Conservation (phyloP, 1,140 invertebrate genomes). For the Drosophila pallidifrons region DNA sequence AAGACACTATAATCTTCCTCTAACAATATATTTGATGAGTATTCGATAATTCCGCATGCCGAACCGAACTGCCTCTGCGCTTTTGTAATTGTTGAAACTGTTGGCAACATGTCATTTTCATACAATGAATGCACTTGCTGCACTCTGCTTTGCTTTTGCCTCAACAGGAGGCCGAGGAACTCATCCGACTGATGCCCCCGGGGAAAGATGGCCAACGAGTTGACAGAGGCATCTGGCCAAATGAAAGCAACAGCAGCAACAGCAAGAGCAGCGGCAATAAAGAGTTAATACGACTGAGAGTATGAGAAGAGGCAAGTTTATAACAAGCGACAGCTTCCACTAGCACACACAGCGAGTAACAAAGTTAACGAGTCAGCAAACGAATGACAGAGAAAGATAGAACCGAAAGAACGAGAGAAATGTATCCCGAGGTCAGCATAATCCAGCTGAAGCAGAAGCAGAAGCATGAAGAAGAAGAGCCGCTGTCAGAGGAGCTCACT, state of each 20-base stretch:
- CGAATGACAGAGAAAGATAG: conserved; percentile 2
- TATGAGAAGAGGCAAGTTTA: conserved; percentile 52
- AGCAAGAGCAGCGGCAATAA: conserved; percentile 31
- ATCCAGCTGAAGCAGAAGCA: conserved; percentile 25
- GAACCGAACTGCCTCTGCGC: not conserved
- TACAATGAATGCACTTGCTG: conserved; percentile 25
- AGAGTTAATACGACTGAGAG: conserved; percentile 48
- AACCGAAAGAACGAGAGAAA: conserved; percentile 35
- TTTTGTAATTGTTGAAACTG: conserved; percentile 3
- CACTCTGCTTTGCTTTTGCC: conserved; percentile 9
- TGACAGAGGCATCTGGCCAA: conserved; percentile 29
- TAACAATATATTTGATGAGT: not conserved
- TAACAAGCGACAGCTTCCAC: conserved; percentile 57
- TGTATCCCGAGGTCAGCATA: conserved; percentile 57
- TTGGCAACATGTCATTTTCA: conserved; percentile 18
- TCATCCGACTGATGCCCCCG: not conserved
- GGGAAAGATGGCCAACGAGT: conserved; percentile 32
- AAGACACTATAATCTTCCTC: too few species aligned
- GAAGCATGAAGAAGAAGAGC: conserved; percentile 5
- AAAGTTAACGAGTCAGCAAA: conserved; percentile 28
- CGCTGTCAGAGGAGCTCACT: conserved; percentile 3
- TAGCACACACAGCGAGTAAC: conserved; percentile 51
- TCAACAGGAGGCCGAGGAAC: conserved; percentile 7
- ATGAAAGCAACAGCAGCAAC: conserved; percentile 45
- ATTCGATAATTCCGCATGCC: not conserved